Base-by-base conservation (phyloP, 2,888 invertebrate genomes). In the Eumerus sabulonum region DNA sequence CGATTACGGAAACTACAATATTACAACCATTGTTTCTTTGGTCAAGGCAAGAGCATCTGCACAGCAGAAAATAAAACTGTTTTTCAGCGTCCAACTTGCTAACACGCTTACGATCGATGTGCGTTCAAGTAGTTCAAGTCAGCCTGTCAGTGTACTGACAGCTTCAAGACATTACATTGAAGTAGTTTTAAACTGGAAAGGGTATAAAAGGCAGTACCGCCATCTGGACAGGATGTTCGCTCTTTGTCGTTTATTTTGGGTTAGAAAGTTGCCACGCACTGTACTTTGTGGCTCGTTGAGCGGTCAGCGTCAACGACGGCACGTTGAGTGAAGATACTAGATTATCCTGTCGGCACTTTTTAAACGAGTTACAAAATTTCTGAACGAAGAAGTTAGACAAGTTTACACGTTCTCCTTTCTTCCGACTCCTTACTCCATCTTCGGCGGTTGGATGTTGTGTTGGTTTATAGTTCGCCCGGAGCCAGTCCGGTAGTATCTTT, bases 281-380 rank as follows among this genome's bases (percentile, higher is more conserved):
- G 72, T 68, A 72, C 73, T 63, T 72, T 72, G 67, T 68, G 72
- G 53, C 27, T 27, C 48, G 60, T 64, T 54, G 60, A 63, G 59
- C 63, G 77, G 77, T 79, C 79, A 79, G 35, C 51, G 60, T 45
- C 27, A 27, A 27, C 27, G 27, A 27, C 27, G 77, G 42, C 48
- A 36, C 56, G 68, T 60, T 54, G 56, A 74, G 74, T 64, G 54
- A 44, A 73, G 72, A 76, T 71, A 68, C 67, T 79, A 73, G 74
- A 79, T 79, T 79, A 79, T 79, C 79, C 79, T 79, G 79, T 79
- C 70, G 79, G 74, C 79, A 74, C 68, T 79, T 79, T 74, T 74
- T 79, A 79, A 79, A 79, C 79, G 79, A 79, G 79, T 79, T 79
- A 79, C 79, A 79, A 79, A 27, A 79, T 74, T 79, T 79, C 64